Base-by-base conservation (phyloP, 1,140 invertebrate genomes). In the Hylyphantes graminicola region DNA sequence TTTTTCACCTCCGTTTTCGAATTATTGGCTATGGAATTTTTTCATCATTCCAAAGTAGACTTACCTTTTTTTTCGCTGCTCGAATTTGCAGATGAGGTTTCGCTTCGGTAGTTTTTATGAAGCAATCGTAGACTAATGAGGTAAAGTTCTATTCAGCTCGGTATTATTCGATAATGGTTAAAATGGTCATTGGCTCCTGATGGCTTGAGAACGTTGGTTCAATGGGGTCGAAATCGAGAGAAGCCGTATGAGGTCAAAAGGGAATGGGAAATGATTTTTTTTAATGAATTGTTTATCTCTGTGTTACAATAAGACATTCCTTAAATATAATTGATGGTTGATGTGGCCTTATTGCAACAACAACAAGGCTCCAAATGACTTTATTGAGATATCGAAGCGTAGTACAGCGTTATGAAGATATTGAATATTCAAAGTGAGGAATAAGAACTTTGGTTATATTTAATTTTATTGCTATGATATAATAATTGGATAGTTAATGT, bases 61-160 rank as follows among this genome's bases (percentile, higher is more conserved):
- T 13, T 35, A 35, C n/a, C 7, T 70, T 70, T 68, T 70, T 70
- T 12, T 70, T 70, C 19, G 35, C 15, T 17, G 50, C 53, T 54
- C 54, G 68, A 70, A 50, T 35, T n/a, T 70, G 35, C 50, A 17
- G 54, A 19, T 70, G n/a, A 11, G 15, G 68, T n/a, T 70, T 53
- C 15, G 68, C n/a, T 53, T 54, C 68, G 19, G 50, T 70, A 70
- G 19, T 11, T 70, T 70, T 70, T 70, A 70, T 54, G 68, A 70
- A 70, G 50, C 68, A 70, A 10, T 70, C 19, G 68, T 70, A 70
- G 48, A 54, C 50, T 70, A 70, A 70, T 70, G 68, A 54, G 54
- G 51, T 51, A 70, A 53, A 51, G n/a, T 70, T n/a, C 15, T 70
- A 35, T 70, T 53, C 7, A 70, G 19, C 8, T 70, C 17, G 1